Evolutionary conservation across 2,113 vertebrate species (phyloP).

Genomic region (Pterocles gutturalis): DNA sequence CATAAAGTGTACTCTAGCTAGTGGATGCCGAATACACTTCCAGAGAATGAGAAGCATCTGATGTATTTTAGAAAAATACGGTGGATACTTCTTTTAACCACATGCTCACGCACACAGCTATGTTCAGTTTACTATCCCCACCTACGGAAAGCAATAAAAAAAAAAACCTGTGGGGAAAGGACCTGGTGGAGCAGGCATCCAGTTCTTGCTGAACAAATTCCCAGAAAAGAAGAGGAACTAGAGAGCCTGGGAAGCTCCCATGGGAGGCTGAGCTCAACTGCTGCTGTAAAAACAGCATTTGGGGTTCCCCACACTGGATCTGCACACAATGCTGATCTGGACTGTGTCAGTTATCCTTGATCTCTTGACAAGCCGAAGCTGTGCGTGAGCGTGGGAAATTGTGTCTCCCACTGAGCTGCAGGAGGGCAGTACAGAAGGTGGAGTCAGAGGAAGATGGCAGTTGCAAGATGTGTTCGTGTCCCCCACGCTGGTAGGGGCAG

Average conservation of each 20-base stretch:
- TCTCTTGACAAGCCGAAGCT: neutral
- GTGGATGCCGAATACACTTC: neutral
- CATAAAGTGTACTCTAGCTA: neutral
- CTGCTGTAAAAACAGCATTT: neutral
- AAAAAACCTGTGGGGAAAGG: neutral
- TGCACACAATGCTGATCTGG: neutral
- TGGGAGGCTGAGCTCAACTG: neutral
- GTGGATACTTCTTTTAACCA: neutral
- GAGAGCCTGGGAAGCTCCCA: neutral
- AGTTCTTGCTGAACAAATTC: neutral
- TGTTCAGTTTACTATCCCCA: neutral
- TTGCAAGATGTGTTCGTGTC: rapidly evolving
- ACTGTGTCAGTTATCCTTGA: neutral
- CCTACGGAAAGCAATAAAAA: neutral
- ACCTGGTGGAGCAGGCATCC: neutral
- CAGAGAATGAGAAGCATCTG: neutral
- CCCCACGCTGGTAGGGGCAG: neutral
- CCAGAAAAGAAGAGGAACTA: neutral
- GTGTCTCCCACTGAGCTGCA: neutral
- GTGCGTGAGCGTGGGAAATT: neutral
- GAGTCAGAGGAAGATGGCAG: neutral
- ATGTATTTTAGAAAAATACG: neutral
- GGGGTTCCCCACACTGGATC: neutral
- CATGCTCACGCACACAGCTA: neutral
- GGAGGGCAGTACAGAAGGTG: neutral